Base-by-base conservation (phyloP, 1,140 invertebrate species). In the Sesamia nonagrioides region DNA sequence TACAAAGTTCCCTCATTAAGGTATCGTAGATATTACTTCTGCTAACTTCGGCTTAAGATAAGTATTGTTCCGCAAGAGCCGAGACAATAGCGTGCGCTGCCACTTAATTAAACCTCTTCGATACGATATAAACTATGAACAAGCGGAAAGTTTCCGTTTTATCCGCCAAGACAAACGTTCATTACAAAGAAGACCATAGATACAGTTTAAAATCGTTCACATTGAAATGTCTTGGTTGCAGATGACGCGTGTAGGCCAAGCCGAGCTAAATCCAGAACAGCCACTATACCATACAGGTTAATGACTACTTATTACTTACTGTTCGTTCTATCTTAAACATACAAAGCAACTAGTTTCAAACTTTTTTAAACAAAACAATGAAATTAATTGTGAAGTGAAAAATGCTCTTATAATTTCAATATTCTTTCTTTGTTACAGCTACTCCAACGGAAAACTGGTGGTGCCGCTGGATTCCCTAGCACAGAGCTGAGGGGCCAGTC, bases 401-500 rank as follows among this genome's bases (percentile, higher is more conserved):
- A 80, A 72, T 27, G 27, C 73, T 61, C 27, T 17, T 77, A 60
- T 58, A 79, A 81, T 81, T 83, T 81, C 76, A 52, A 50, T 79
- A 68, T 68, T 33, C 84, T 86, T 88, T 73, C 35, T 81, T 95
- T 91, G 90, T 95, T 95, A 56, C 89, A 95, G 95, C 91, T 92
- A 92, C 95, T 93, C 94, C 87, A 91, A 95, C 92, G 89, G 94
- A 95, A 93, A 95, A 95, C 87, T 95, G 93, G 95, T 95, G 94
- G 95, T 95, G 94, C 94, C 93, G 92, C 60, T 95, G 95, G 95
- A 95, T 95, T 90, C 95, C 95, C 88, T 95, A 94, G 89, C 95
- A 88, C 90, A 92, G 84, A 94, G 92, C 89, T 92, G 93, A 95
- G 92, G 91, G 91, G 92, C 69, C 37, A 58, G 75, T 68, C 68